Evolutionary conservation across 92 coral and sea anemone genomes (phyloP).

Genomic region (Nematostella vectensis): DNA sequence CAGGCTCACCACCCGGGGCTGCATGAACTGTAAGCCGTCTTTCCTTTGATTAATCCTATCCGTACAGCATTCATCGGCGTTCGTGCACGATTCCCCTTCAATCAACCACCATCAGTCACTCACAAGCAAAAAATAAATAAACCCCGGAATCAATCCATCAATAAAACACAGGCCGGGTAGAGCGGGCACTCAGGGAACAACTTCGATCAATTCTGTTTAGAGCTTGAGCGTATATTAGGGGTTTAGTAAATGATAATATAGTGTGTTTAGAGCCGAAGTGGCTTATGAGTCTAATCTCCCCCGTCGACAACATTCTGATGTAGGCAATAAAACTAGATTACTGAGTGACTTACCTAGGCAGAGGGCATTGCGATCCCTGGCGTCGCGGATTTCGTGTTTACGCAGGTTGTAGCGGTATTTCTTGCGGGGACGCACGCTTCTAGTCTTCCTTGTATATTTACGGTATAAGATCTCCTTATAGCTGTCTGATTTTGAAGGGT

Average conservation of each 20-base stretch:
- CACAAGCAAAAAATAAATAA: background rate
- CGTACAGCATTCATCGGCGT: background rate
- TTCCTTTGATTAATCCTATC: background rate
- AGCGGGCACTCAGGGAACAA: too few relatives aligned
- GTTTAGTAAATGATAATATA: too few relatives aligned
- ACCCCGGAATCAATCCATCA: too few relatives aligned
- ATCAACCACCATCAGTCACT: background rate
- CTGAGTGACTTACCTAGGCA: slow-evolving; percentile 90
- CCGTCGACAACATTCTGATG: too few relatives aligned
- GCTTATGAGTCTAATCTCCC: too few relatives aligned
- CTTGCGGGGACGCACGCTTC: slow-evolving; percentile 59
- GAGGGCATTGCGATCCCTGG: slow-evolving; percentile 57
- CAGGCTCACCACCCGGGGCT: background rate
- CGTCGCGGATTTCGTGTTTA: slow-evolving; percentile 57
- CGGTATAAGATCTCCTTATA: slow-evolving; percentile 58
- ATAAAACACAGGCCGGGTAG: too few relatives aligned
- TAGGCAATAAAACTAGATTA: too few relatives aligned
- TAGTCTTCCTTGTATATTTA: slow-evolving; percentile 38
- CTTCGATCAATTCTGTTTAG: too few relatives aligned
- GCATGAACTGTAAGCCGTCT: background rate
- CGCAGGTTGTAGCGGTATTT: slow-evolving; percentile 66
- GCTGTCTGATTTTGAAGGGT: slow-evolving; percentile 70
- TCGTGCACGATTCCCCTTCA: background rate
- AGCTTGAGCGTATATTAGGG: too few relatives aligned
- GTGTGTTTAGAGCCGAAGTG: too few relatives aligned